Percentiles rank a stretch among this genome's conserved stretches.
phyloP scores from a whole-genome alignment of 2,797 vertebrate species.

The Melanotaenia parkinsoni region DNA sequence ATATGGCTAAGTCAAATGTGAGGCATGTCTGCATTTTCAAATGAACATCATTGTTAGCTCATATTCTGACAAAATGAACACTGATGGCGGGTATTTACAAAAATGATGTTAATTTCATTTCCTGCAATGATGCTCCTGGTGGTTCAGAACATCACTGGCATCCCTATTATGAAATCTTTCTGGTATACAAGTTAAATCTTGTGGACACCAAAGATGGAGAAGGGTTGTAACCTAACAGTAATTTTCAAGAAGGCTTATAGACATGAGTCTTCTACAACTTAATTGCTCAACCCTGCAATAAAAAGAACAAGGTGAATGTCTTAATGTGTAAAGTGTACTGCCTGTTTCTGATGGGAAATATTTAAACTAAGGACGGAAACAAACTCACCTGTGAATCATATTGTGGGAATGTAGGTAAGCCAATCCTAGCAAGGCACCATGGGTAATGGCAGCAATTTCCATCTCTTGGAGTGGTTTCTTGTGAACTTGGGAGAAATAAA shows the following conservation, averaged over 20 bases:
- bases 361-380: neutral
- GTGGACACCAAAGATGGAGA: slow-evolving; percentile 7
- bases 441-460: slow-evolving; percentile 99
- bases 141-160: neutral
- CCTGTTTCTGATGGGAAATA: slow-evolving; percentile 34
- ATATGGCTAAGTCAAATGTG: neutral
- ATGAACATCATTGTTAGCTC: neutral
- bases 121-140: neutral
- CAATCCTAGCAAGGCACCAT: slow-evolving; percentile 98
- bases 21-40: neutral
- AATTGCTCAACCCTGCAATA: slow-evolving; percentile 33
- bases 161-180: slow-evolving; percentile 13
- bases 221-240: slow-evolving; percentile 11
- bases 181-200: slow-evolving; percentile 13
- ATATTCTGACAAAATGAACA: neutral
- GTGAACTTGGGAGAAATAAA: slow-evolving; percentile 85
- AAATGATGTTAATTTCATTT: slow-evolving; percentile 2
- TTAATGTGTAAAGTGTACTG: neutral
- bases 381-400: slow-evolving; percentile 95
- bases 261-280: slow-evolving; percentile 36
- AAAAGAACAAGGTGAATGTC: slow-evolving; percentile 2
- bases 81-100: slow-evolving; percentile 6
- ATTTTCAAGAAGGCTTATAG: slow-evolving; percentile 6
- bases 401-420: slow-evolving; percentile 98
- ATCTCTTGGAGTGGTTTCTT: slow-evolving; percentile 99